These are phyloP conservation scores for Lutjanus erythropterus DNA, from an alignment of 2,113 vertebrate genomes.

Conservation along the genomic window DNA sequence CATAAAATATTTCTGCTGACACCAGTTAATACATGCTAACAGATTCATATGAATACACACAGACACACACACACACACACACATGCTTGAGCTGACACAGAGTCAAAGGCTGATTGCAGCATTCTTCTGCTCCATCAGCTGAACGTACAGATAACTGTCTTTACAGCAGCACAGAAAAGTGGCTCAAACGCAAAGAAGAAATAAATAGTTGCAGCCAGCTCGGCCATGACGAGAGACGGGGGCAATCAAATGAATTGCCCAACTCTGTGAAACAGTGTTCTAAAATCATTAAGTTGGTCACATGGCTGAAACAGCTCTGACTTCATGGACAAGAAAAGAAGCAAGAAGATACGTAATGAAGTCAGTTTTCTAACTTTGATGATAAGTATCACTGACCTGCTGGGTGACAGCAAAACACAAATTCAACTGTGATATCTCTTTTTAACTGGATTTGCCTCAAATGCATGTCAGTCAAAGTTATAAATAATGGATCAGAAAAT, in stretches of 20 bases:
- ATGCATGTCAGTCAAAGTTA: neutral
- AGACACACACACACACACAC: slow-evolving; percentile 5
- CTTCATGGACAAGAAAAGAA: neutral
- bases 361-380: neutral
- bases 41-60: neutral
- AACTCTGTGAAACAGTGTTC: neutral
- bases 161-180: slow-evolving; percentile 64
- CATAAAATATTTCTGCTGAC: neutral
- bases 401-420: neutral
- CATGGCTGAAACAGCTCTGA: neutral
- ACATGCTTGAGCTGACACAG: slow-evolving; percentile 29
- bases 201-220: slow-evolving; percentile 63
- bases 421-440: neutral
- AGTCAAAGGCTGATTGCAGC: slow-evolving; percentile 75
- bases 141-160: slow-evolving; percentile 72
- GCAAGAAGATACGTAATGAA: neutral
- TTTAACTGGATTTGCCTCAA: neutral
- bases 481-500: neutral
- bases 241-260: slow-evolving; percentile 15
- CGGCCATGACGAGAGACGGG: slow-evolving; percentile 51
- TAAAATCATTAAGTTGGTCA: neutral
- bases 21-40: neutral
- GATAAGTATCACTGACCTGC: neutral
- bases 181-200: slow-evolving; percentile 33
- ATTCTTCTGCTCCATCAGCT: slow-evolving; percentile 72